phyloP scores from a whole-genome alignment of 2,113 vertebrate genomes.

The Speoplatyrhinus poulsoni region DNA sequence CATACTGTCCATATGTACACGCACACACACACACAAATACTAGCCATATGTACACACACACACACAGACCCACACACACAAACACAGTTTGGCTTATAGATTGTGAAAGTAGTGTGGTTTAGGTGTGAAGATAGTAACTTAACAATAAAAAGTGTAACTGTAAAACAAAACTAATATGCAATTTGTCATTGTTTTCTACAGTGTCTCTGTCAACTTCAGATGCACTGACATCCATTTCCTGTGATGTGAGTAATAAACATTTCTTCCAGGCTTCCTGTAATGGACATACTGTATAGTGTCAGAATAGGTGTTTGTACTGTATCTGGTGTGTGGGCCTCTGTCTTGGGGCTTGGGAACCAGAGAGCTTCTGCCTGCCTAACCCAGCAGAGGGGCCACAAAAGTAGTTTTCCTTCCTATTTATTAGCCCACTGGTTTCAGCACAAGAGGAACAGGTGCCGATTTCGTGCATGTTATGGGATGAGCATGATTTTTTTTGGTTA shows the following conservation, averaged over 20 bases:
- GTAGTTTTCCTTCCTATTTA: constrained; percentile 68
- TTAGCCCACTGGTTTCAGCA: constrained; percentile 53
- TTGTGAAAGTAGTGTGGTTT: constrained; percentile 70
- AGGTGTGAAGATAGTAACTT: constrained; percentile 65
- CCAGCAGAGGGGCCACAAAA: constrained; percentile 38
- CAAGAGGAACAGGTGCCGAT: constrained; percentile 55
- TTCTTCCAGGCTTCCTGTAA: neutral
- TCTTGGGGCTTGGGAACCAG: constrained; percentile 35
- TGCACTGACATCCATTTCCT: neutral
- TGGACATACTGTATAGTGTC: neutral
- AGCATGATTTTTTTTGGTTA: constrained; percentile 33
- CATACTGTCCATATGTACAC: neutral
- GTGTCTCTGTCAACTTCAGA: no score
- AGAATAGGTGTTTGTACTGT: neutral
- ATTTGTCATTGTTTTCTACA: no score
- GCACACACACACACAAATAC: constrained; percentile 3
- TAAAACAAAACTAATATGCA: constrained; percentile 41
- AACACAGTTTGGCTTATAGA: neutral
- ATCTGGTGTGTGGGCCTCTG: neutral
- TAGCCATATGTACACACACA: no score
- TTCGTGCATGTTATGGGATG: constrained; percentile 45
- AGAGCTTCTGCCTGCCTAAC: constrained; percentile 14
- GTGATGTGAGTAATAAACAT: neutral
- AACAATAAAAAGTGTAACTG: constrained; percentile 64
- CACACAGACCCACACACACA: constrained; percentile 9